A percentile compares a stretch with the other conserved stretches of the same genome.
Conservation (phyloP, 1,140 invertebrate genomes). For the Drosophila ananassae region DNA sequence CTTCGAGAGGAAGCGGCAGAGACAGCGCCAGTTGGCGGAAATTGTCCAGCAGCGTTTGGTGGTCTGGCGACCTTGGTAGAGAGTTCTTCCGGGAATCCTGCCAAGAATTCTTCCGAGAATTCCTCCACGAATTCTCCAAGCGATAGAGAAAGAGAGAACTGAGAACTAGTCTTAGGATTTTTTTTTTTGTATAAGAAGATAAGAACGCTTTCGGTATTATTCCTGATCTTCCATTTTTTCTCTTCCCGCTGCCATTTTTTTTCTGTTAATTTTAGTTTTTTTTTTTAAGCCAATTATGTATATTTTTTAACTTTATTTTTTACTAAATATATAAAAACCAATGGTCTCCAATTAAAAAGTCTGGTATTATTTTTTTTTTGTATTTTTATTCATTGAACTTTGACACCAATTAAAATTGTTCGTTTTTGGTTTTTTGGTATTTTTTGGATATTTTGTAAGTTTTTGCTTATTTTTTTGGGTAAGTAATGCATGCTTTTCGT, state of each 20-base stretch:
- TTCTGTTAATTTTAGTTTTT: constrained; percentile 24
- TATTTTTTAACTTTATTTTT: constrained; percentile 25
- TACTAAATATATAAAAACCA: not conserved
- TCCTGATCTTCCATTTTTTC: constrained; percentile 69
- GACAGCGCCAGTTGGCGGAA: constrained; percentile 62
- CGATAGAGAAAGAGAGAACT: constrained; percentile 17
- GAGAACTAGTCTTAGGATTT: constrained; percentile 36
- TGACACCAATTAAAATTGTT: constrained; percentile 55
- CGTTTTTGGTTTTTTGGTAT: constrained; percentile 8
- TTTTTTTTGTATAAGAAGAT: not conserved
- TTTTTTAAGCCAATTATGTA: constrained; percentile 22
- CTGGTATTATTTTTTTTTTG: not conserved
- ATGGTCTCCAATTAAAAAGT: constrained; percentile 2
- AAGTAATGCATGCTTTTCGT: constrained; percentile 4
- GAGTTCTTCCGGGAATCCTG: not conserved
- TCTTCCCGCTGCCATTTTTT: constrained; percentile 13
- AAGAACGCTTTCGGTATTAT: constrained; percentile 55
- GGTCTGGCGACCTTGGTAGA: constrained; percentile 78
- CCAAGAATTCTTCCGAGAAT: not conserved
- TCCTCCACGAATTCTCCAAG: no score
- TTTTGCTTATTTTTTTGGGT: not conserved
- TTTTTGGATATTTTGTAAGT: constrained; percentile 10
- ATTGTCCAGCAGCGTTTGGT: constrained; percentile 59
- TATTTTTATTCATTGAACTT: constrained; percentile 33
- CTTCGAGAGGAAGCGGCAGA: constrained; percentile 72